Evolutionary conservation across 2,888 invertebrate genomes (phyloP).

Genomic region (Drosophila suboccidentalis): DNA sequence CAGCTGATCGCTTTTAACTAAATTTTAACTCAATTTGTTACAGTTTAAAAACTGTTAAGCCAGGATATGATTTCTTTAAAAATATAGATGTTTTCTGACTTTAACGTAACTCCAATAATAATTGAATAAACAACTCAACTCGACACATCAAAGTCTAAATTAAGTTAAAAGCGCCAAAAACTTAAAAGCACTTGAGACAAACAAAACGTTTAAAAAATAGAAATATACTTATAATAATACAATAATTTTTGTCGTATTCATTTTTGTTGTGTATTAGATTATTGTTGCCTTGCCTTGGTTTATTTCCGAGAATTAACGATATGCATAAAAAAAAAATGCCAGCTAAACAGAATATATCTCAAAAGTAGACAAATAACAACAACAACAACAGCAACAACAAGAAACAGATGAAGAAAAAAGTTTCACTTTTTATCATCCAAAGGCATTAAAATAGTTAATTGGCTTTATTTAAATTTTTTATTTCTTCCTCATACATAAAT

Average conservation of each 20-base stretch:
- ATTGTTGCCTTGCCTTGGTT: constrained; percentile 71
- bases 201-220: constrained; percentile 42
- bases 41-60: neutral
- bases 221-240: constrained; percentile 25
- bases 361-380: constrained; percentile 45
- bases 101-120: neutral
- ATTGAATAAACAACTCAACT: neutral
- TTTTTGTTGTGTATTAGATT: constrained; percentile 42
- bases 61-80: neutral
- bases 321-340: constrained; percentile 76
- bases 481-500: constrained; percentile 82
- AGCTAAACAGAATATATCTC: constrained; percentile 46
- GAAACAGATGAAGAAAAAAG: constrained; percentile 51
- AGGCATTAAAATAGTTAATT: constrained; percentile 83
- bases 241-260: constrained; percentile 36
- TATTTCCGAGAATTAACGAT: constrained; percentile 80
- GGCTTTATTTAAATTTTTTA: constrained; percentile 77
- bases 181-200: constrained; percentile 20
- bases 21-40: neutral
- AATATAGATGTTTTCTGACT: too few relatives aligned
- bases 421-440: constrained; percentile 82
- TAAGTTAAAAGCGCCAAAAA: constrained; percentile 1
- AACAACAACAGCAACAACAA: constrained; percentile 28
- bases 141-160: constrained; percentile 11
- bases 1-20: too few relatives aligned